Evolutionary conservation across 2,113 vertebrate genomes (phyloP), one percentile per base, ranked within the genome.

Genomic region (Ptychochromis oligacanthus): DNA sequence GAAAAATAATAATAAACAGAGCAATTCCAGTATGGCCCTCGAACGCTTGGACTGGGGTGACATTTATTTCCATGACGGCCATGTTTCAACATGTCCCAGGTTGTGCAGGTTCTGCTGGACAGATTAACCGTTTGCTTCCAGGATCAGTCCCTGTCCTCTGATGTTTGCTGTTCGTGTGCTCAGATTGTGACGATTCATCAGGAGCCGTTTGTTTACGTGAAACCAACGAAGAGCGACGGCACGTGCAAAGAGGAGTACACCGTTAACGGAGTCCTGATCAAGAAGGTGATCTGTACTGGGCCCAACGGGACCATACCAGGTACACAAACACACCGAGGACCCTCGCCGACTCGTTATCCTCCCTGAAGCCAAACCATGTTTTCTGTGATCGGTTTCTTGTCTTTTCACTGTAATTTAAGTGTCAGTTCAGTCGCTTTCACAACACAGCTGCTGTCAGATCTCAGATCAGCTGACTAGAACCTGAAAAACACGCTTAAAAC

Each of bases 181-280:
- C 85, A 99, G 98, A 99, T 99, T 0, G 98, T 99, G 81, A 99
- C 98, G 0, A 99, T 99, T 85, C 98, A 99, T 83, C 98, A 99
- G 94, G 98, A 99, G 90, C 98, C 98, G 0, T 99, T 99, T 75
- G 98, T 99, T 54, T 99, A 99, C 0, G 98, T 99, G 82, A 99
- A 99, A 77, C 96, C 97, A 13, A 98, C 98, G 0, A 93, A 96
- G 88, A 90, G 87, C 3, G 98, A 99, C 1, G 98, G 98, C 6
- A 99, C 97, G 0, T 99, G 98, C 90, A 96, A 96, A n/a, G 96
- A 98, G 24, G 97, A 98, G 74, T 94, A 96, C 93, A 98, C 97
- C 0, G 96, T 99, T 54, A 98, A 97, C 1, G 97, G 97, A 14
- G 98, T 98, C 26, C 93, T 97, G 1, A 98, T 99, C 82, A 98